Evolutionary conservation across 2,113 vertebrate genomes (phyloP).

Genomic region (Ochotona princeps): DNA sequence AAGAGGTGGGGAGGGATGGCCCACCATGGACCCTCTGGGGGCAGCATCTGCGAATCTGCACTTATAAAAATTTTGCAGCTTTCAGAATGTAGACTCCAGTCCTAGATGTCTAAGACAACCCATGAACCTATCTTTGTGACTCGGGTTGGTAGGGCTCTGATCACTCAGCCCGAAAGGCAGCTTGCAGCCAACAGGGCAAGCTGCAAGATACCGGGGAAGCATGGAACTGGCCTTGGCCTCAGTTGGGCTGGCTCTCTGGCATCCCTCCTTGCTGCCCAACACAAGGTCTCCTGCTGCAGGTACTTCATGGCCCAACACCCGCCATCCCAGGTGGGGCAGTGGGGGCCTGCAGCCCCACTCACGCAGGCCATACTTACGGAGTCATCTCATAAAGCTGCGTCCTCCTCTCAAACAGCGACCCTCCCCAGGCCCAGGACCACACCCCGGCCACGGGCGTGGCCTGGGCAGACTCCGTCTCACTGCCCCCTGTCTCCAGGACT

Average conservation of each 20-base stretch:
- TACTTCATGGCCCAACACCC: not conserved
- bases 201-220: not conserved
- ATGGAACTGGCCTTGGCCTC: not conserved
- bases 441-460: conserved; percentile 63
- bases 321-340: not conserved
- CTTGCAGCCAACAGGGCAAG: not conserved
- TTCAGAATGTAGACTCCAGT: not conserved
- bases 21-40: not conserved
- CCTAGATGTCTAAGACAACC: not conserved
- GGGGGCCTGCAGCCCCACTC: conserved; percentile 35
- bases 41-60: not conserved
- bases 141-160: not conserved
- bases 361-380: conserved; percentile 78
- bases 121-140: not conserved
- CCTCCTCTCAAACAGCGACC: conserved; percentile 82
- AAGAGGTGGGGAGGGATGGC: too few species aligned
- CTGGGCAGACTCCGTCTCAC: conserved; percentile 74
- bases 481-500: conserved; percentile 78
- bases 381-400: conserved; percentile 82
- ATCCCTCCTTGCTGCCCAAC: not conserved
- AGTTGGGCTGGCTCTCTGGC: not conserved
- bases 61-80: not conserved
- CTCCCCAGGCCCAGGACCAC: conserved; percentile 82
- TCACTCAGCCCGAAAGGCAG: not conserved
- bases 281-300: not conserved